These are phyloP conservation scores for Macrotis lagotis DNA, from an alignment of 2,113 vertebrate genomes.

Conservation along the genomic window DNA sequence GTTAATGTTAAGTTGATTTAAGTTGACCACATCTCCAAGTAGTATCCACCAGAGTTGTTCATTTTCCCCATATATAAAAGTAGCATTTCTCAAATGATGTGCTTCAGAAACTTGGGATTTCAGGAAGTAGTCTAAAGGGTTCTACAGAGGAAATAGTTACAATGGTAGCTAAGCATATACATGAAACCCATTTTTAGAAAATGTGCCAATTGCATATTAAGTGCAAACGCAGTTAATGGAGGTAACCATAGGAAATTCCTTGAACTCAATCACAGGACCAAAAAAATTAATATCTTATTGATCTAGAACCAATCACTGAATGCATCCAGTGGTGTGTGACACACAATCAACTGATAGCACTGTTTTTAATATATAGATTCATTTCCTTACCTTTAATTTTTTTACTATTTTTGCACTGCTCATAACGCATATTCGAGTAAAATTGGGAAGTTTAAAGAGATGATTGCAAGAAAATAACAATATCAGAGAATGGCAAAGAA, in stretches of 20 bases:
- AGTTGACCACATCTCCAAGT: not conserved
- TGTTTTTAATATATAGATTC: not conserved
- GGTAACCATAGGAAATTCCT: not conserved
- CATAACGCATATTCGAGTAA: not conserved
- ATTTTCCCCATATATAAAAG: not conserved
- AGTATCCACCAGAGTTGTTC: not conserved
- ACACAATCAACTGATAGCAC: not conserved
- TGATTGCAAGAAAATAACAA: not conserved
- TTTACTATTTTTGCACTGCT: not conserved
- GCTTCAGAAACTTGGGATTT: not conserved
- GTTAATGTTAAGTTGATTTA: slow-evolving; percentile 6
- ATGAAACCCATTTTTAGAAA: not conserved
- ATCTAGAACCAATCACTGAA: not conserved
- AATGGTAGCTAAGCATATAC: not conserved
- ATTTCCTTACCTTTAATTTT: not conserved
- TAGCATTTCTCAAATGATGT: not conserved
- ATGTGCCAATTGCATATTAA: not conserved
- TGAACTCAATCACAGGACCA: not conserved
- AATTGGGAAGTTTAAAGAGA: not conserved
- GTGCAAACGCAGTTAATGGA: not conserved
- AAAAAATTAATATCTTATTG: not conserved
- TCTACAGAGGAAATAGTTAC: not conserved
- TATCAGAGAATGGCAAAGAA: not conserved
- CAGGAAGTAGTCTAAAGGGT: not conserved
- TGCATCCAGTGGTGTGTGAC: not conserved